phyloP scores from a whole-genome alignment of 2,113 vertebrate species.

The Periophthalmodon schlosseri region DNA sequence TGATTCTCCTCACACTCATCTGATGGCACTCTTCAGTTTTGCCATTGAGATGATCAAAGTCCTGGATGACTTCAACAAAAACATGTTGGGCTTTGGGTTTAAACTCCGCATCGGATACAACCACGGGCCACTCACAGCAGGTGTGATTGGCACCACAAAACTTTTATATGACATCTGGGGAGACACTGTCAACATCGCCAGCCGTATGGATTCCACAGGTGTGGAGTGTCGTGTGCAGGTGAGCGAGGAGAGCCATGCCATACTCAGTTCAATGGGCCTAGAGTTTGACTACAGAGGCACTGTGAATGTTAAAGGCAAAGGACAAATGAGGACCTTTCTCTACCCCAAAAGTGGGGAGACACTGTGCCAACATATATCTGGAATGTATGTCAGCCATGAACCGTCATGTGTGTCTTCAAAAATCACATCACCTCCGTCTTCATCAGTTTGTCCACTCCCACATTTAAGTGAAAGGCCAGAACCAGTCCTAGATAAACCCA shows the following conservation, averaged over 20 bases:
- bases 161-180: conserved; percentile 98
- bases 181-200: conserved; percentile 98
- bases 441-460: conserved; percentile 30
- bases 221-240: conserved; percentile 97
- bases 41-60: conserved; percentile 98
- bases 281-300: conserved; percentile 98
- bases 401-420: conserved; percentile 78
- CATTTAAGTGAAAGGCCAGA: conserved; percentile 36
- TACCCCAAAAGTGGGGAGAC: conserved; percentile 89
- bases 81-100: conserved; percentile 98
- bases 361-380: conserved; percentile 78
- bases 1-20: conserved; percentile 84
- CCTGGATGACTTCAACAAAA: conserved; percentile 98
- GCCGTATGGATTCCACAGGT: conserved; percentile 97
- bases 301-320: conserved; percentile 98
- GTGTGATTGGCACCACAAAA: conserved; percentile 98
- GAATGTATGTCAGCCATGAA: conserved; percentile 82
- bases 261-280: conserved; percentile 91
- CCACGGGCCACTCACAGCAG: conserved; percentile 93
- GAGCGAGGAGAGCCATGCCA: conserved; percentile 93
- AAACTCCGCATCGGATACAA: conserved; percentile 96
- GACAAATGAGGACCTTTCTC: conserved; percentile 99
- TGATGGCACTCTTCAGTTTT: conserved; percentile 94
- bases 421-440: conserved; percentile 62
- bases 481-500: conserved; percentile 22